Conservation (phyloP, 2,113 vertebrate species). For the Ploceus nigricollis region DNA sequence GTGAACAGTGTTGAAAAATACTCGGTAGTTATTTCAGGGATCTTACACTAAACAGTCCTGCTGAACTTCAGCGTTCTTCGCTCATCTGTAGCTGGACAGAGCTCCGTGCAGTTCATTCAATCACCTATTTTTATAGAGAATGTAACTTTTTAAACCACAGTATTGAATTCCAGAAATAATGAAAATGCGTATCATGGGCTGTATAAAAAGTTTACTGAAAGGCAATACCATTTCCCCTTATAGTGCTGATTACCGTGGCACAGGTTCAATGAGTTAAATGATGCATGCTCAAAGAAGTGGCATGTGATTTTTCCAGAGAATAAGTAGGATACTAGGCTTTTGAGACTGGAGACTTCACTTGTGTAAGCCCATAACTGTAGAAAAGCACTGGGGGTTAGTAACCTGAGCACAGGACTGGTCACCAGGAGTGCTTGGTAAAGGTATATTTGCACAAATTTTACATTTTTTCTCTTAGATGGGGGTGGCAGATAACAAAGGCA, state of each 20-base stretch:
- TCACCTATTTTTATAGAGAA: not conserved
- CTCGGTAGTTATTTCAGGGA: not conserved
- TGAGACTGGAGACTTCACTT: not conserved
- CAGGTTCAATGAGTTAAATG: not conserved
- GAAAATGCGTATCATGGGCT: not conserved
- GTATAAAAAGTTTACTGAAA: not conserved
- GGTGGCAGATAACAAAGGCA: not conserved
- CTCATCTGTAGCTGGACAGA: not conserved
- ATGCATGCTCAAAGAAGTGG: not conserved
- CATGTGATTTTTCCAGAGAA: slow-evolving; percentile 20
- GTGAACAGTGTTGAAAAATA: not conserved
- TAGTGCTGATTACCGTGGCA: not conserved
- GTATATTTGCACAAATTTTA: not conserved
- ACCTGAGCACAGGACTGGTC: not conserved
- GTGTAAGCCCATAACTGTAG: not conserved
- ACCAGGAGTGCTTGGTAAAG: not conserved
- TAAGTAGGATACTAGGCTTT: not conserved
- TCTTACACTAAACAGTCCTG: not conserved
- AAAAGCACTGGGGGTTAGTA: not conserved
- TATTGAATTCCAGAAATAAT: not conserved
- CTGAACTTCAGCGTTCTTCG: not conserved
- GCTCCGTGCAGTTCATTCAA: not conserved
- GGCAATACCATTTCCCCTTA: not conserved
- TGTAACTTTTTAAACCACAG: not conserved
- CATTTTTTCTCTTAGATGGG: not conserved